Evolutionary conservation across 2,888 invertebrate genomes (phyloP), one percentile per base, ranked within the genome.

Genomic region (Brenthis daphne): DNA sequence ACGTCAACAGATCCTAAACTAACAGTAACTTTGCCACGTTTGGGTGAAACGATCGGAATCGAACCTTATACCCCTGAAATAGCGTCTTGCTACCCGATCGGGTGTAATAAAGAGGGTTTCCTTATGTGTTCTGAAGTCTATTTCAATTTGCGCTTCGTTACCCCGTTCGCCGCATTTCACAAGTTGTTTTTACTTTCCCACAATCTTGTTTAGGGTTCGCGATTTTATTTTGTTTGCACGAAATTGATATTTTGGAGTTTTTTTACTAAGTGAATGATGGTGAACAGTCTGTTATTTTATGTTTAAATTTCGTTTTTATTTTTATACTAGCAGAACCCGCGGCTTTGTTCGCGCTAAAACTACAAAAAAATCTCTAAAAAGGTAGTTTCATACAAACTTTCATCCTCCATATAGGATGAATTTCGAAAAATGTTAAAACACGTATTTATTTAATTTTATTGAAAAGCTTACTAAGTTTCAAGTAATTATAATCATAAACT

Each of bases 111-210:
- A 79, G 75, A 79, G 78, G 79, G 73, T 75, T 79, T 79, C 76
- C 79, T 77, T 80, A 77, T 77, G 79, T 83, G 79, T 77, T 76
- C 73, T 73, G 72, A 77, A 79, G 78, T 81, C 78, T 79, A 80
- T 82, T 81, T 78, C 80, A 77, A 79, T 82, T 82, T 79, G 76
- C 80, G 80, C 83, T 84, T 85, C 82, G 85, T 85, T 85, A 85
- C 77, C 77, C 77, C 74, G 77, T 74, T 75, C 57, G 57, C 67
- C 65, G 71, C 73, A 72, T 73, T 75, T 70, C 72, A 68, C 67
- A 71, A 76, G 74, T 77, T 78, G 74, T 80, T 82, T 79, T 77
- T 77, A 65, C 43, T 48, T 43, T 43, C 33, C 60, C 51, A 50
- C 48, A 58, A 57, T 24, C 43, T 55, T 63, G 11, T 70, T 61